These are phyloP conservation scores for Mythimna ferrago DNA, from an alignment of 2,888 invertebrate species.

Conservation along the genomic window DNA sequence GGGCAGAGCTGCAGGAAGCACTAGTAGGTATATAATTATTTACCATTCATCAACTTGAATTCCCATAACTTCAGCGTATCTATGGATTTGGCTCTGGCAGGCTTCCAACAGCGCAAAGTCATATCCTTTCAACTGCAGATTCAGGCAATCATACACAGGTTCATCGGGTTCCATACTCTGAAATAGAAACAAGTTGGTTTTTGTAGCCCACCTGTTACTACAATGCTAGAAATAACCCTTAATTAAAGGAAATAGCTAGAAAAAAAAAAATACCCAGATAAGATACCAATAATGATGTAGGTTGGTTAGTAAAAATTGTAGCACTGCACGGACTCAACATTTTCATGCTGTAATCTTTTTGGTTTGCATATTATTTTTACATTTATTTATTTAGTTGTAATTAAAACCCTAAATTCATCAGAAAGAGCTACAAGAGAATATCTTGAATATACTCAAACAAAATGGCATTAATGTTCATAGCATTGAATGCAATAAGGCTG, in stretches of 20 bases:
- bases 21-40: slow-evolving; percentile 12
- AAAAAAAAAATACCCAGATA: neutral
- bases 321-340: neutral
- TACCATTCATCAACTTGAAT: slow-evolving; percentile 94
- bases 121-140: slow-evolving; percentile 95
- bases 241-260: neutral
- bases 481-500: too few relatives aligned
- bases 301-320: neutral
- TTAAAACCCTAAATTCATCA: neutral
- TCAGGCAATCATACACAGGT: slow-evolving; percentile 94
- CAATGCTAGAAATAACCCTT: neutral
- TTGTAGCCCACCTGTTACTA: neutral
- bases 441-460: neutral
- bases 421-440: neutral
- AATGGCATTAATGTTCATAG: neutral
- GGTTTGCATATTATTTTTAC: too few relatives aligned
- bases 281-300: too few relatives aligned
- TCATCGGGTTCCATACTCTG: slow-evolving; percentile 92
- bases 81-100: slow-evolving; percentile 95
- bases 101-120: slow-evolving; percentile 95
- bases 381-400: neutral
- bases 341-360: neutral
- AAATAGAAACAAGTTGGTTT: slow-evolving; percentile 68
- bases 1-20: neutral
- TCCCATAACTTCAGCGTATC: slow-evolving; percentile 93